Evolutionary conservation across 2,888 invertebrate genomes (phyloP), one percentile per base, ranked within the genome.

Genomic region (Apamea anceps): DNA sequence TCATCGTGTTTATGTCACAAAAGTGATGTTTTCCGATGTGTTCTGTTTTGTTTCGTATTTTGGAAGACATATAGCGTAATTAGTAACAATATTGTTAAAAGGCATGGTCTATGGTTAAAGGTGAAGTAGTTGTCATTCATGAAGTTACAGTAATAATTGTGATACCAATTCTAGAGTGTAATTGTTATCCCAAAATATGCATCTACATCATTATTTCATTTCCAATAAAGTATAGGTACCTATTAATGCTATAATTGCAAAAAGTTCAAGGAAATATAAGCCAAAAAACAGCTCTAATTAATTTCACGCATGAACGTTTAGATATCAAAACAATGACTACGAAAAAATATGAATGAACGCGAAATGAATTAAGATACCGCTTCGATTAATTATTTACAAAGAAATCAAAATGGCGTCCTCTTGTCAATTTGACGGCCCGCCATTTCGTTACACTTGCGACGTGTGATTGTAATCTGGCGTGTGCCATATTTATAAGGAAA

Each of bases 371-470:
- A 42, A 85, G 71, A 66, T 32, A 66, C 28, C 73, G 71, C n/a
- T 73, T 51, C 62, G 42, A 86, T 73, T 62, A 65, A 62, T 62
- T 37, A 62, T 75, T 54, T 74, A 63, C 37, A 86, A 68, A 67
- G 51, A 85, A 82, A 86, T 74, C 75, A 83, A 86, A 80, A 90
- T 89, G 87, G 82, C 84, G 75, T 80, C 74, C 57, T 63, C n/a
- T 72, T 87, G 86, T 90, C 89, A 88, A 84, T 73, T 78, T 89
- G 88, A 89, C 90, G 88, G 88, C 77, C 67, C 81, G 78, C 85
- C 80, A 84, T 82, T 84, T 87, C 60, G 77, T 83, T 85, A 81
- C 71, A 68, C 82, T 65, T 66, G 77, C 71, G 79, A 75, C 76
- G 81, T 75, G 79, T 51, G 88, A 89, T 88, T 63, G 67, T 42